A percentile compares a stretch with the other conserved stretches of the same genome.
phyloP scores from a whole-genome alignment of 2,797 vertebrate species.

The Scleropages formosus region DNA sequence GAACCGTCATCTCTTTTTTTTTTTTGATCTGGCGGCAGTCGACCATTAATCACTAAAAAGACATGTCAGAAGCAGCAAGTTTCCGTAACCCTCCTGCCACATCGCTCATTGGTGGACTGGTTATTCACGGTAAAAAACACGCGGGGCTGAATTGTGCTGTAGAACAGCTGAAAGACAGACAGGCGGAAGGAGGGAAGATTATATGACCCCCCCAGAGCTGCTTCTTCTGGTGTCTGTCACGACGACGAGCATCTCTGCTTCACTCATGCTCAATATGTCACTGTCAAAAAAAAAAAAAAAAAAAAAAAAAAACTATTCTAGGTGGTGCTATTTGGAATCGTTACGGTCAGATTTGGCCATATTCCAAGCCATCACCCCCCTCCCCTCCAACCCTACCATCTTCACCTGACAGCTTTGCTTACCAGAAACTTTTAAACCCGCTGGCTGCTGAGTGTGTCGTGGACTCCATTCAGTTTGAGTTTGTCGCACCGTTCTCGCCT shows the following conservation, averaged over 20 bases:
- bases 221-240: not conserved
- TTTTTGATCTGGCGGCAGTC: not conserved
- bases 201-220: not conserved
- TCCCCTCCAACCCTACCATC: not conserved
- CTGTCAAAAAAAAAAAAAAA: too few species aligned
- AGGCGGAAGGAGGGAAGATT: not conserved
- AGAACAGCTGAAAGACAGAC: not conserved
- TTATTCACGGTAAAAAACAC: not conserved
- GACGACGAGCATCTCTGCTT: not conserved
- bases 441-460: too few species aligned
- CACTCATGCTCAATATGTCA: slow-evolving; percentile 5
- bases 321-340: not conserved
- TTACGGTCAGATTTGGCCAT: not conserved
- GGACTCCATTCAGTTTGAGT: too few species aligned
- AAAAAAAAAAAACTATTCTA: not conserved
- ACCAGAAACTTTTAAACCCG: not conserved
- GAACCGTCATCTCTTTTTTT: not conserved
- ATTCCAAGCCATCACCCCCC: not conserved
- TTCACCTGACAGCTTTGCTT: not conserved
- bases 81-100: not conserved
- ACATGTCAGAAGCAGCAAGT: not conserved
- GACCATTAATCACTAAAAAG: not conserved
- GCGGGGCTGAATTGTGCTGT: not conserved
- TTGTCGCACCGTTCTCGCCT: too few species aligned
- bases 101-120: not conserved